Percentiles rank a stretch among this genome's conserved stretches.
Evolutionary conservation across 2,113 vertebrate genomes (phyloP).

Genomic region (Pseudopodoces humilis): DNA sequence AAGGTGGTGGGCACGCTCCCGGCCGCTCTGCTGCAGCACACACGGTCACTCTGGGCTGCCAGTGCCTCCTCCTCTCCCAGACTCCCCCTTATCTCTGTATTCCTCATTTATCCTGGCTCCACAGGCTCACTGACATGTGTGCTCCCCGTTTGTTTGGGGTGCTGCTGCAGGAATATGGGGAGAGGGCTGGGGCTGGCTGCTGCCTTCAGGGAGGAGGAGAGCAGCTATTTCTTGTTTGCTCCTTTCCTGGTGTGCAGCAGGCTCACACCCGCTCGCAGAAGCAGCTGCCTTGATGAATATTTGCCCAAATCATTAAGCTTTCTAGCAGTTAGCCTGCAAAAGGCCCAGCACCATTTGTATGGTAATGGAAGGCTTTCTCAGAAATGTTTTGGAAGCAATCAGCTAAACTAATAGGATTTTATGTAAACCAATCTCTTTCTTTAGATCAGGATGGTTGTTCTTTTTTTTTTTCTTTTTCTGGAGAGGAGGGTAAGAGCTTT

Average conservation of each 20-base stretch:
- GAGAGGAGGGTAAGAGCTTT: conserved; percentile 43
- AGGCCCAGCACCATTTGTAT: conserved; percentile 49
- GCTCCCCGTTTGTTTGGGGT: neutral
- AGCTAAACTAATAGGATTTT: conserved; percentile 64
- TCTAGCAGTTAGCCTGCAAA: conserved; percentile 43
- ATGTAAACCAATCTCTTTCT: conserved; percentile 60
- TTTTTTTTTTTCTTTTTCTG: neutral
- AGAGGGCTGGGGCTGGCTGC: neutral
- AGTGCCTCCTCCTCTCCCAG: neutral
- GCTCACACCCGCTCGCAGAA: neutral
- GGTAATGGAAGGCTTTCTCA: conserved; percentile 60
- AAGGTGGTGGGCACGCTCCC: neutral
- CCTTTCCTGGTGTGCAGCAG: neutral
- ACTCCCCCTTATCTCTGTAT: fast-evolving
- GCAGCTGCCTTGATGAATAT: conserved; percentile 58
- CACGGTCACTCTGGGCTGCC: fast-evolving
- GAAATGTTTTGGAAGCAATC: conserved; percentile 65
- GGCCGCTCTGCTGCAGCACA: neutral
- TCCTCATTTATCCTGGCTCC: neutral
- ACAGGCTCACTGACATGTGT: fast-evolving
- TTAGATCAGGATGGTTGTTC: neutral
- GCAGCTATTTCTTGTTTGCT: neutral
- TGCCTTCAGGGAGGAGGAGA: neutral
- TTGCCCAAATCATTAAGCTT: conserved; percentile 43
- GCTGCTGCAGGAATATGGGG: fast-evolving